phyloP scores from a whole-genome alignment of 2,888 invertebrate species.

The Leptogaster cylindrica region DNA sequence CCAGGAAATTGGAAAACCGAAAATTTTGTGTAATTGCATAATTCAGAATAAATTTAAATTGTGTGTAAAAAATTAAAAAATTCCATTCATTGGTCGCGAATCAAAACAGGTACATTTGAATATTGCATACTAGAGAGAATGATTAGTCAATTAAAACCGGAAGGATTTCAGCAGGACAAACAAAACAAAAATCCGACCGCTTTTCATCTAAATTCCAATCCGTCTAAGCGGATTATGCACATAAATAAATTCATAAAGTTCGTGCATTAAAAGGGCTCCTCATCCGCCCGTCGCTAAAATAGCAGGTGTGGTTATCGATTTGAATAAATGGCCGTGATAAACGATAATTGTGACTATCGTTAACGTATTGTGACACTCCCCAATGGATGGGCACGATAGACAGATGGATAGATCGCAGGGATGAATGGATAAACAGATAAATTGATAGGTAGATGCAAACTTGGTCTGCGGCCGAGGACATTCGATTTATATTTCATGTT shows the following conservation, averaged over 20 bases:
- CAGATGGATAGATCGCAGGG: neutral
- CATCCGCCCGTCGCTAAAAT: neutral
- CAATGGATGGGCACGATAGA: neutral
- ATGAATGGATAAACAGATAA: neutral
- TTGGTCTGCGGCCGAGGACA: neutral
- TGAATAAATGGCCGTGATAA: neutral
- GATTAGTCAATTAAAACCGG: too few relatives aligned
- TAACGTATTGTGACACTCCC: neutral
- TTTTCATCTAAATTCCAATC: too few relatives aligned
- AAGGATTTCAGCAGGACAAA: too few relatives aligned
- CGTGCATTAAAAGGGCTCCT: neutral
- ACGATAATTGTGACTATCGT: constrained; percentile 2
- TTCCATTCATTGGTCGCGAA: too few relatives aligned
- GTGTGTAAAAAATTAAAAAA: too few relatives aligned
- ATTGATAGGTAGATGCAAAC: neutral
- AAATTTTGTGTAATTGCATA: too few relatives aligned
- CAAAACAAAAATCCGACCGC: too few relatives aligned
- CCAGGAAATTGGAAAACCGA: too few relatives aligned
- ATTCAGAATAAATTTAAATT: too few relatives aligned
- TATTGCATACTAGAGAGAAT: too few relatives aligned
- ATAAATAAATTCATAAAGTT: neutral
- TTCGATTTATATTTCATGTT: neutral
- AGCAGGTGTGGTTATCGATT: neutral
- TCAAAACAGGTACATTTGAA: too few relatives aligned
- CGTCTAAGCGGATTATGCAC: neutral